Evolutionary conservation across 2,888 invertebrate genomes (phyloP), one percentile per base, ranked within the genome.

Genomic region (Sphaerophoria rueppellii): DNA sequence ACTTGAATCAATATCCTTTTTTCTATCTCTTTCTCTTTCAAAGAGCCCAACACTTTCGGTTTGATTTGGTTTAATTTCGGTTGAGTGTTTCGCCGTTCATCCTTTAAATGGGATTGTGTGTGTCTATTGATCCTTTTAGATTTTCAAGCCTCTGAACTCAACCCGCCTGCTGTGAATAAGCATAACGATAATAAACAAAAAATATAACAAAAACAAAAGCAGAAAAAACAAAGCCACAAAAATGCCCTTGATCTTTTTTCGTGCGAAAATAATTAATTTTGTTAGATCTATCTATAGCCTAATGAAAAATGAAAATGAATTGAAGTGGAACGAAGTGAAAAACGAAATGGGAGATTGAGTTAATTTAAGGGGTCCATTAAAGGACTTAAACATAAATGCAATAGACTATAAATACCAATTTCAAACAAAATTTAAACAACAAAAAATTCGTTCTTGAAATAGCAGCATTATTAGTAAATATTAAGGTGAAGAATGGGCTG

Each of bases 1-100:
- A 82, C 82, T 78, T 75, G 79, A 83, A 83, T 83, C 82, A 79
- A 83, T 83, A 83, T 16, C 6, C 48, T 46, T 46, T n/a, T 9
- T 54, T n/a, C 58, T 9, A 9, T 40, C 35, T 37, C 35, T 24
- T 24, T 24, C 65, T 63, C 46, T 35, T 4, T 9, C 12, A 7
- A 54, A 58, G 32, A 46, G 9, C 16, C 16, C 9, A 57, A 9
- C 16, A 16, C 52, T 52, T 7, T 63, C 50, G 40, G 32, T 43
- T 61, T 48, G 6, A 12, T 46, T 61, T 24, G 43, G 46, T 43
- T 63, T 63, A 12, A 37, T 54, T 67, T 37, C n/a, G 32, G 60
- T 79, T 50, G 70, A 73, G 65, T 58, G 63, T 63, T 61, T 73
- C 50, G 67, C 40, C 9, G 43, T 12, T 75, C 58, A 63, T 52